Percentiles rank a stretch among this genome's conserved stretches.
phyloP scores from a whole-genome alignment of 2,113 vertebrate genomes.

The Callipepla californica region DNA sequence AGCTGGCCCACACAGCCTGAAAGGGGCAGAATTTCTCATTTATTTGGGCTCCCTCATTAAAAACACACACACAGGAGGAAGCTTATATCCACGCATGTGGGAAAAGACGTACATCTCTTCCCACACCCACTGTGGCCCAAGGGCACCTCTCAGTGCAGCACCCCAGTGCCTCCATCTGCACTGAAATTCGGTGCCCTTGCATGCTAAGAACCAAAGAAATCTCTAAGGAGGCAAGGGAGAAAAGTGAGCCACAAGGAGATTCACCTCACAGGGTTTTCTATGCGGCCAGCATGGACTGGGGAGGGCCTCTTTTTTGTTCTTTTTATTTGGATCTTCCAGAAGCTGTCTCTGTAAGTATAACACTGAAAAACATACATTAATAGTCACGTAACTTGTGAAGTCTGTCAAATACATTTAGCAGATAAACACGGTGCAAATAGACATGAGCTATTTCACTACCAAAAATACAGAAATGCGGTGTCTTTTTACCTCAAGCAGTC shows the following conservation, averaged over 20 bases:
- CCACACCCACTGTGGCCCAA: fast-evolving
- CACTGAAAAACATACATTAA: not conserved
- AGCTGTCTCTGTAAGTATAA: not conserved
- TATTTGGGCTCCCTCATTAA: not conserved
- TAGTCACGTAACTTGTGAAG: not conserved
- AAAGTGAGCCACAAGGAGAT: too few relatives aligned
- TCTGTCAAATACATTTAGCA: not conserved
- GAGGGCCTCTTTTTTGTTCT: not conserved
- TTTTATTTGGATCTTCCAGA: not conserved
- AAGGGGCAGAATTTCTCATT: not conserved
- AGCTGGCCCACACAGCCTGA: not conserved
- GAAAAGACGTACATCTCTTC: not conserved
- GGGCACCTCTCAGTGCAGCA: not conserved
- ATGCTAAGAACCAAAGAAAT: not conserved
- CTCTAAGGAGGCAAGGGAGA: not conserved
- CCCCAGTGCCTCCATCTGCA: not conserved
- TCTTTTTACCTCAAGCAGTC: not conserved
- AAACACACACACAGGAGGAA: not conserved
- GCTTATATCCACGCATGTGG: not conserved
- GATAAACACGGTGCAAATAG: not conserved
- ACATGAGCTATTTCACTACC: not conserved
- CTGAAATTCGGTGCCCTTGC: fast-evolving
- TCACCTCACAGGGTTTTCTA: not conserved
- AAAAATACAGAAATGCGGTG: not conserved
- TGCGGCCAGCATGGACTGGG: not conserved